A percentile compares a stretch with the other conserved stretches of the same genome.
These are phyloP conservation scores for Excalfactoria chinensis DNA, from an alignment of 2,113 vertebrate genomes.

Conservation along the genomic window DNA sequence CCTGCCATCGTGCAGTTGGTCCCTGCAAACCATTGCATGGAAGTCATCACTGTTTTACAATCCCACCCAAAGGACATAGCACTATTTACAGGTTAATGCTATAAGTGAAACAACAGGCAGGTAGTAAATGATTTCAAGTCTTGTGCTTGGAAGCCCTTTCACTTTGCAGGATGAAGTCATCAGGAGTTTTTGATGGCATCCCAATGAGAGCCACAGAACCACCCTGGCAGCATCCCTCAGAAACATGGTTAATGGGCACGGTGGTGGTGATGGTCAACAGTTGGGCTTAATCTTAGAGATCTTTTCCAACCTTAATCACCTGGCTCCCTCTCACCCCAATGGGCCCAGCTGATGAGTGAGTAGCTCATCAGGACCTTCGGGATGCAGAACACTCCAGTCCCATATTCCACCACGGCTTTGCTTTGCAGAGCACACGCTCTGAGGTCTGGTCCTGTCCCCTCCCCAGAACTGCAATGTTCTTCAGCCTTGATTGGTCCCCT, in stretches of 20 bases:
- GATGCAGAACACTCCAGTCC: not conserved
- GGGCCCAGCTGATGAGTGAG: not conserved
- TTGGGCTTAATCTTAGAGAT: too few relatives aligned
- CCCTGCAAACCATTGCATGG: not conserved
- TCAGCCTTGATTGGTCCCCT: not conserved
- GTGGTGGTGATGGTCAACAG: too few relatives aligned
- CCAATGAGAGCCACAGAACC: not conserved
- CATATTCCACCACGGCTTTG: not conserved
- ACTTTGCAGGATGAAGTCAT: not conserved
- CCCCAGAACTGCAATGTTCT: not conserved
- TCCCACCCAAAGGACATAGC: not conserved
- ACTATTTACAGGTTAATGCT: not conserved
- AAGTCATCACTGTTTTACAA: not conserved
- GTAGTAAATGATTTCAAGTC: not conserved
- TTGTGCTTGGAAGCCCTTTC: not conserved
- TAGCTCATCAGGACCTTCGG: not conserved
- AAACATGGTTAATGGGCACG: too few relatives aligned
- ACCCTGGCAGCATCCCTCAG: not conserved
- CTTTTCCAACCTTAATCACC: not conserved
- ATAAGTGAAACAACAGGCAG: not conserved
- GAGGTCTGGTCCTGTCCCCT: not conserved
- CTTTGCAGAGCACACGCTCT: not conserved
- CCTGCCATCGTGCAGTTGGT: not conserved
- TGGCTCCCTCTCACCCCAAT: not conserved
- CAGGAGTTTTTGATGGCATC: not conserved